Evolutionary conservation across 2,888 invertebrate genomes (phyloP).

Genomic region (Calameuta filiformis): DNA sequence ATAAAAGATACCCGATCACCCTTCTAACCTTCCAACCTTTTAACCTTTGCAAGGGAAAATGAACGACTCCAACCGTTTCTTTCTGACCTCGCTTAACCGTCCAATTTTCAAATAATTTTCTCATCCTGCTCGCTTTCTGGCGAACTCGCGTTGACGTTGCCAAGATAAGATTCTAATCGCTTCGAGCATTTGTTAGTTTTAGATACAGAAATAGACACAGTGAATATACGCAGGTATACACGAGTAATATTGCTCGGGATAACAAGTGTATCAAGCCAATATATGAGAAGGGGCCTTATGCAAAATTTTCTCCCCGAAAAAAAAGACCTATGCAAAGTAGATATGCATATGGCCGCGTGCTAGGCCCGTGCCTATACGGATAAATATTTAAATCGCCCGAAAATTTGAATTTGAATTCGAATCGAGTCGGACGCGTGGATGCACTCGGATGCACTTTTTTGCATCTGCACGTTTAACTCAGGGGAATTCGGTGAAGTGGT

Average conservation of each 20-base stretch:
- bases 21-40: constrained; percentile 35
- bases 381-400: constrained; percentile 9
- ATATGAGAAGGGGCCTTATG: background rate
- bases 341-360: background rate
- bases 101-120: constrained; percentile 37
- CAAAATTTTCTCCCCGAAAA: background rate
- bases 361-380: background rate
- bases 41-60: constrained; percentile 8
- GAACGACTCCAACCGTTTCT: no score
- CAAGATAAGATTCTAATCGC: no score
- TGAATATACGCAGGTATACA: no score
- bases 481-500: no score
- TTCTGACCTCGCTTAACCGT: constrained; percentile 24
- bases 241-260: constrained; percentile 11
- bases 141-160: no score
- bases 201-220: no score
- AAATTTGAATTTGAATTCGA: constrained; percentile 46
- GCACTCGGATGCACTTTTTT: background rate
- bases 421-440: constrained; percentile 47
- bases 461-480: background rate
- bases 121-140: background rate
- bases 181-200: no score
- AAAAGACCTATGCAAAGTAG: background rate
- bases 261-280: constrained; percentile 33
- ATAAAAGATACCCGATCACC: constrained; percentile 1